phyloP scores from a whole-genome alignment of 2,113 vertebrate genomes.

The Ginglymostoma cirratum region DNA sequence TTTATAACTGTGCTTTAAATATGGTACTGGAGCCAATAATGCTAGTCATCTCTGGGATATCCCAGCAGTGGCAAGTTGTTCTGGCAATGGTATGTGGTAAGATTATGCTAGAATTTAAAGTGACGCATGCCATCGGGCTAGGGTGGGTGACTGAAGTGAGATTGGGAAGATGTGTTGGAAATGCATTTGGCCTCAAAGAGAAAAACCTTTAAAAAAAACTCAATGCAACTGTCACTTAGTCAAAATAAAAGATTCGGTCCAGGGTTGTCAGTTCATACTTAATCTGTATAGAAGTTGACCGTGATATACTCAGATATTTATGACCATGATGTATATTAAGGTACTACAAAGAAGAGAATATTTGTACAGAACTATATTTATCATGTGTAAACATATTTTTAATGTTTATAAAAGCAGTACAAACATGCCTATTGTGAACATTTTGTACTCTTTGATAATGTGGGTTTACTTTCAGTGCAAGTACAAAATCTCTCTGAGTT shows the following conservation, averaged over 20 bases:
- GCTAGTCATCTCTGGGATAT: too few relatives aligned
- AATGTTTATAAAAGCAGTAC: background rate
- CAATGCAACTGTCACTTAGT: too few relatives aligned
- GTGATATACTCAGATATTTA: background rate
- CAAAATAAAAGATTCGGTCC: background rate
- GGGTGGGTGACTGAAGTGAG: too few relatives aligned
- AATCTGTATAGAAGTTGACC: background rate
- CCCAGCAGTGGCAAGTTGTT: too few relatives aligned
- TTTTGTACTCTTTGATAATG: background rate
- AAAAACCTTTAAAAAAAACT: too few relatives aligned
- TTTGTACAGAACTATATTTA: background rate
- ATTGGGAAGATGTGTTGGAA: too few relatives aligned
- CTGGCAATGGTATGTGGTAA: too few relatives aligned
- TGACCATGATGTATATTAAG: background rate
- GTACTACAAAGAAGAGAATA: background rate
- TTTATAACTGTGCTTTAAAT: too few relatives aligned
- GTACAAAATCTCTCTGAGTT: conserved; percentile 2
- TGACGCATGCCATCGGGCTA: too few relatives aligned
- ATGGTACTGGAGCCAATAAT: too few relatives aligned
- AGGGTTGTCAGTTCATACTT: background rate
- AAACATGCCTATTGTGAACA: background rate
- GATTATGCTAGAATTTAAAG: too few relatives aligned
- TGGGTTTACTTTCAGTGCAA: background rate
- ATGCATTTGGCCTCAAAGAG: too few relatives aligned
- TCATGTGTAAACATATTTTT: background rate